Evolutionary conservation across 2,797 vertebrate species (phyloP).

Genomic region (Delichon dasypus): DNA sequence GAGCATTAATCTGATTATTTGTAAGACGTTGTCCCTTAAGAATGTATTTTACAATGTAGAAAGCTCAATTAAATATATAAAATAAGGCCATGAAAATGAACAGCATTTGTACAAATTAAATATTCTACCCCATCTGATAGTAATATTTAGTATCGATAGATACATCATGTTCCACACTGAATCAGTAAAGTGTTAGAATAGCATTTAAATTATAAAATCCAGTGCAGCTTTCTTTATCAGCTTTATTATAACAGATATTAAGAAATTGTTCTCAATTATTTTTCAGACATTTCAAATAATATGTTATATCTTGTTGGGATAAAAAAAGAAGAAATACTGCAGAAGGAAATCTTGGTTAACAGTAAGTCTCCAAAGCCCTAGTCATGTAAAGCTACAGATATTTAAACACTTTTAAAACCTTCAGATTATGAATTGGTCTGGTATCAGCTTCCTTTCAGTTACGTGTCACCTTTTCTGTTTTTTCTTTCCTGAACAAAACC

Average conservation of each 20-base stretch:
- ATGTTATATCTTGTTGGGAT: not conserved
- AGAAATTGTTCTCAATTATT: not conserved
- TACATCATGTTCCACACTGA: not conserved
- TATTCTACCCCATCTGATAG: not conserved
- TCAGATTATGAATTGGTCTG: not conserved
- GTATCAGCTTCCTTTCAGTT: not conserved
- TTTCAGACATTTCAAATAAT: not conserved
- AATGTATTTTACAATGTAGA: not conserved
- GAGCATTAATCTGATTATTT: conserved; percentile 21
- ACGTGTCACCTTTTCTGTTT: not conserved
- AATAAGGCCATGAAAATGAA: not conserved
- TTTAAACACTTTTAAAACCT: not conserved
- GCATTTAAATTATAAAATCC: not conserved
- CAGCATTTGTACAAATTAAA: not conserved
- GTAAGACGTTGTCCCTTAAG: not conserved
- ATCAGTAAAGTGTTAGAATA: not conserved
- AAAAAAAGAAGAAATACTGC: not conserved
- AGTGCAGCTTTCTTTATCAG: not conserved
- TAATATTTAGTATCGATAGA: not conserved
- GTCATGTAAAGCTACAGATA: not conserved
- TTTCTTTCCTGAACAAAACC: not conserved
- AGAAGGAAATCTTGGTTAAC: not conserved
- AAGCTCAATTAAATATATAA: not conserved
- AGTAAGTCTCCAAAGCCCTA: not conserved
- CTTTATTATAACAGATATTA: not conserved